These are phyloP conservation scores for Catocala sponsa DNA, from an alignment of 2,888 invertebrate genomes.

Conservation along the genomic window DNA sequence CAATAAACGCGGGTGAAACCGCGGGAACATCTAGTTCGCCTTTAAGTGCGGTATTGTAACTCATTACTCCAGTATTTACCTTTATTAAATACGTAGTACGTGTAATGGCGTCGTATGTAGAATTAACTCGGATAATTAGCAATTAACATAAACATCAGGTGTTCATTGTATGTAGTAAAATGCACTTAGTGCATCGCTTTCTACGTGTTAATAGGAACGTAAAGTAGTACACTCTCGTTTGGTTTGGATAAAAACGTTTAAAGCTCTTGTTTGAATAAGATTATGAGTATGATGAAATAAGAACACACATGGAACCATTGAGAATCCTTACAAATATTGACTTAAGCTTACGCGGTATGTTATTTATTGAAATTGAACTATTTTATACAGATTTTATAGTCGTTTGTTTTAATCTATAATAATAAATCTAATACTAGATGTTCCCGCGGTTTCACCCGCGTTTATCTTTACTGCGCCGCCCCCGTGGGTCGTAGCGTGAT, in stretches of 20 bases:
- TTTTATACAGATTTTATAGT: too few species aligned
- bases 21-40: not conserved
- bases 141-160: conserved; percentile 41
- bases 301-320: too few species aligned
- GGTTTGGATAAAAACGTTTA: not conserved
- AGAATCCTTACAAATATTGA: too few species aligned
- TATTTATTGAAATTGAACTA: too few species aligned
- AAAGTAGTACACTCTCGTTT: not conserved
- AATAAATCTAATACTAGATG: too few species aligned
- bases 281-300: too few species aligned
- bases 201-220: conserved; percentile 1
- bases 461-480: too few species aligned
- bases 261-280: not conserved
- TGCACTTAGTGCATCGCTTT: not conserved
- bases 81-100: not conserved
- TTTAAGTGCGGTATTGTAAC: not conserved
- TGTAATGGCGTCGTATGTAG: conserved; percentile 24
- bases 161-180: conserved; percentile 22
- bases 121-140: conserved; percentile 38
- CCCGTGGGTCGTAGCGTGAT: too few species aligned
- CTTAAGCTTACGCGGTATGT: too few species aligned
- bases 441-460: too few species aligned
- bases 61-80: not conserved
- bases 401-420: too few species aligned
- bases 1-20: too few species aligned